Percentiles rank a stretch among this genome's conserved stretches.
These are phyloP conservation scores for Gallinago undulata DNA, from an alignment of 2,113 vertebrate species.

Conservation along the genomic window DNA sequence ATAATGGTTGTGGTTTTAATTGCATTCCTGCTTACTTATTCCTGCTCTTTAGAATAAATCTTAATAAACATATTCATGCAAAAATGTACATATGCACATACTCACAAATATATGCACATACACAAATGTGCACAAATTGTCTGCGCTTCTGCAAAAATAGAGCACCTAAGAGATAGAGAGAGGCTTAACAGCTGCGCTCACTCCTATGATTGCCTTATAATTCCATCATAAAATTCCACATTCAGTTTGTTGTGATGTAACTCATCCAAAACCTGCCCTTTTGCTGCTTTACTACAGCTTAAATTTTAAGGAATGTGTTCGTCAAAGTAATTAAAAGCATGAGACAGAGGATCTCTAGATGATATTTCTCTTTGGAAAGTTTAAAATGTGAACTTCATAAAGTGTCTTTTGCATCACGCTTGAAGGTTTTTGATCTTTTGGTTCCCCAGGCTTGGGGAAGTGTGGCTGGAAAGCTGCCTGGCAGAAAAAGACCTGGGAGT, in stretches of 20 bases:
- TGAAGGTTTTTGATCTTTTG: background rate
- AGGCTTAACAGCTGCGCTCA: background rate
- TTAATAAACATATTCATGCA: background rate
- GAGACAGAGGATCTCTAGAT: background rate
- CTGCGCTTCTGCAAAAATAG: background rate
- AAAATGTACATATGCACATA: background rate
- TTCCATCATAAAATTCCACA: background rate
- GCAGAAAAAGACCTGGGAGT: too few relatives aligned
- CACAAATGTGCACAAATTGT: background rate
- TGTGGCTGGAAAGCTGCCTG: too few relatives aligned
- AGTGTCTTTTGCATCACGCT: background rate
- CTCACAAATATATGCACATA: background rate
- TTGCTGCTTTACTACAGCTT: background rate
- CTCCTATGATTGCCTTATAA: background rate
- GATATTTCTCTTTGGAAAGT: background rate
- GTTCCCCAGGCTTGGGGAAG: background rate
- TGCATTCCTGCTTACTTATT: background rate
- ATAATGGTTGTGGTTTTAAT: background rate
- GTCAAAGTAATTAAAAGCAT: background rate
- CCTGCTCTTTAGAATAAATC: background rate
- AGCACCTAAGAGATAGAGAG: background rate
- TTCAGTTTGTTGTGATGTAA: background rate
- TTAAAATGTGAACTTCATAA: background rate
- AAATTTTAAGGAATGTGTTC: background rate
- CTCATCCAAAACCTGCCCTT: background rate